These are phyloP conservation scores for Babylonia areolata DNA, from an alignment of 1,140 invertebrate genomes.

Conservation along the genomic window DNA sequence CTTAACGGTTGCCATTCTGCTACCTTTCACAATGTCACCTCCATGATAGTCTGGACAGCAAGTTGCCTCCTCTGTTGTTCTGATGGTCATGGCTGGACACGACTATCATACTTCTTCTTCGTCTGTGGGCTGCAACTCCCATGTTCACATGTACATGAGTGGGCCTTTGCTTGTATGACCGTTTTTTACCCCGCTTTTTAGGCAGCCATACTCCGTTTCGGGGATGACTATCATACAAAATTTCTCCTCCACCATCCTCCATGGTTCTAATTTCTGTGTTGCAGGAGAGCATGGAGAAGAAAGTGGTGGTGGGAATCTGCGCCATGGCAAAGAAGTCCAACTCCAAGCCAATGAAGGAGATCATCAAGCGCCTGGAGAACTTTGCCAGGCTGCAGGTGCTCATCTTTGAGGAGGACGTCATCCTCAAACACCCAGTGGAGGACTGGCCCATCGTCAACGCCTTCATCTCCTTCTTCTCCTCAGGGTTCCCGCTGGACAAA, in stretches of 20 bases:
- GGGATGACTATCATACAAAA: no score
- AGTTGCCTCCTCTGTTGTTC: no score
- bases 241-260: not conserved
- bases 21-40: no score
- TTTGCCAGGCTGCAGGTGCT: slow-evolving; percentile 97
- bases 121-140: no score
- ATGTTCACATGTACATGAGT: no score
- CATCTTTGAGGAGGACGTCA: slow-evolving; percentile 93
- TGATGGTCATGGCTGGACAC: no score
- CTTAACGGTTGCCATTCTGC: no score
- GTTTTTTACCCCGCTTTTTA: no score
- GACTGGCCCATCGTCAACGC: slow-evolving; percentile 99
- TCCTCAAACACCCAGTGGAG: slow-evolving; percentile 91
- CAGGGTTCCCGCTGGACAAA: slow-evolving; percentile 98
- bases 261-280: not conserved
- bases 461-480: slow-evolving; percentile 98
- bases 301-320: slow-evolving; percentile 94
- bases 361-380: slow-evolving; percentile 93
- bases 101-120: no score
- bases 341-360: slow-evolving; percentile 99
- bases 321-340: slow-evolving; percentile 99
- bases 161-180: no score
- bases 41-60: no score
- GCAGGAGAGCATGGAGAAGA: slow-evolving; percentile 45
- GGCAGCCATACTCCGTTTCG: no score